Base-by-base conservation (phyloP, 1,140 invertebrate species). In the Rhyzopertha dominica region DNA sequence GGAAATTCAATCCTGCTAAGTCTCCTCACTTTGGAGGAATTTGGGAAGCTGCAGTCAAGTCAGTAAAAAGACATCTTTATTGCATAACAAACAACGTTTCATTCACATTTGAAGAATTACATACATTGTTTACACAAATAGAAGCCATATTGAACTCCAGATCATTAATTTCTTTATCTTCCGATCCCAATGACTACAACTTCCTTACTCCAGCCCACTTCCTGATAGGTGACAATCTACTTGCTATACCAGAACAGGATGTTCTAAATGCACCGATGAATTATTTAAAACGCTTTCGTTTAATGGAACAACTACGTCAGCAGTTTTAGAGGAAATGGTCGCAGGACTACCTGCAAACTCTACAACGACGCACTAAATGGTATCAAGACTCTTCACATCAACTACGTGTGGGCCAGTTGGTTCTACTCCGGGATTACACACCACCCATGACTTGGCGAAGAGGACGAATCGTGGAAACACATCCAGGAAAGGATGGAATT, bases 321-420 rank as follows among this genome's bases (percentile, higher is more conserved):
- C 22, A 43, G 26, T 53, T 61, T 44, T 62, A 56, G 58, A 26
- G 25, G 8, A 43, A 39, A 16, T 59, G 58, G 56, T 43, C 41
- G 2, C 7, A 37, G 8, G 56, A 62, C 34, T 62, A 59, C 45
- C 25, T 59, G 1, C 30, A 34, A 14, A 31, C 17, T 10, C 29
- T 62, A 14, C 59, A 60, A 44, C 29, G 47, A 23, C 34, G 57
- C 0, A 24, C 17, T 4, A 58, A 60, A 30, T 62, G 54, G 53
- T 43, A 32, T 12, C 14, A 22, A 18, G 26, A 25, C n/a, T n/a
- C 24, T 13, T 28, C 30, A 16, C 16, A 7, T 9, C 37, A 53
- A 37, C 40, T 49, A 5, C 28, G 36, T 12, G 22, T 48, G 26
- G 50, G 45, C 2, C 28, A 54, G 23, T n/a, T 62, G 12, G 59